These are phyloP conservation scores for Spongilla lacustris DNA, from an alignment of 37 sponge, comb jelly and placozoan genomes.

Conservation along the genomic window DNA sequence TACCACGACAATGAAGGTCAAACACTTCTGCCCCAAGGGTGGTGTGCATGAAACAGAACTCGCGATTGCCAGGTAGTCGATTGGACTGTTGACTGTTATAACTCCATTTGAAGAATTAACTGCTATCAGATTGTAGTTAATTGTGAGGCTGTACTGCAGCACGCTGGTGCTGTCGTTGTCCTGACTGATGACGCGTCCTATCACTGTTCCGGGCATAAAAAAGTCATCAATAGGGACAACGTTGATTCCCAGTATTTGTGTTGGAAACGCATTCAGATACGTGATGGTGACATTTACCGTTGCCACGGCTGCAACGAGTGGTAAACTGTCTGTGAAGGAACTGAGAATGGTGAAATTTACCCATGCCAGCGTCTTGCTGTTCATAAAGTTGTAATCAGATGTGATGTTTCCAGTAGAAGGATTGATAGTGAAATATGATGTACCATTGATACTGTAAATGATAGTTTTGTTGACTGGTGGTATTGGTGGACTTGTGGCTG, in stretches of 20 bases:
- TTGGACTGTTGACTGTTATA: slow-evolving; percentile 24
- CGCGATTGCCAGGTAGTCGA: slow-evolving; percentile 54
- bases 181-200: slow-evolving; percentile 34
- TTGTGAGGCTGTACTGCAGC: slow-evolving; percentile 27
- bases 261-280: slow-evolving; percentile 42
- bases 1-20: slow-evolving; percentile 14
- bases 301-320: slow-evolving; percentile 28
- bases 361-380: not conserved
- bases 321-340: slow-evolving; percentile 19
- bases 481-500: slow-evolving; percentile 17
- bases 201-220: not conserved
- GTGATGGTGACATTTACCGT: slow-evolving; percentile 33
- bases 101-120: slow-evolving; percentile 35
- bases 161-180: slow-evolving; percentile 57
- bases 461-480: slow-evolving; percentile 36
- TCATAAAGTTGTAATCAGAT: not conserved
- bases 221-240: slow-evolving; percentile 19
- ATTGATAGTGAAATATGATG: slow-evolving; percentile 39
- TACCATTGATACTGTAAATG: slow-evolving; percentile 13
- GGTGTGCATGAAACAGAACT: slow-evolving; percentile 9
- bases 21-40: slow-evolving; percentile 29
- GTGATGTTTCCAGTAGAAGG: slow-evolving; percentile 37
- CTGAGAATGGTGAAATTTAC: slow-evolving; percentile 11
- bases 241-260: slow-evolving; percentile 9
- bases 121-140: slow-evolving; percentile 23